phyloP scores from a whole-genome alignment of 64 coral and sea anemone genomes.

The Astreopora myriophthalma region DNA sequence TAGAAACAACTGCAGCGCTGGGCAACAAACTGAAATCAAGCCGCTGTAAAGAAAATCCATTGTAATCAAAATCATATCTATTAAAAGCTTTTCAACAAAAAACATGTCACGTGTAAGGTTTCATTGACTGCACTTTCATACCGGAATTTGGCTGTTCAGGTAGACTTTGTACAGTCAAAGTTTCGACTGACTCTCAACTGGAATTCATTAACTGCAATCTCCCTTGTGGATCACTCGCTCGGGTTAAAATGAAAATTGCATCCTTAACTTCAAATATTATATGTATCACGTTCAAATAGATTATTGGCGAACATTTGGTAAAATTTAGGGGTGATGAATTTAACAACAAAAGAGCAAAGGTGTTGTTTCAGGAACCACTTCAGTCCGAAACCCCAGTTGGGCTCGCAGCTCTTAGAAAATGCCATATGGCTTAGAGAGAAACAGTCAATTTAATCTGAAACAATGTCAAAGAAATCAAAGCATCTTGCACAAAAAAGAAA shows the following conservation, averaged over 20 bases:
- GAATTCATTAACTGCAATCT: neutral
- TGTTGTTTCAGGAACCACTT: neutral
- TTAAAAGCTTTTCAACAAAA: slow-evolving; percentile 3
- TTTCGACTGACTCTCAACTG: neutral
- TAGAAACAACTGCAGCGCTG: neutral
- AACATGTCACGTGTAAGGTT: slow-evolving; percentile 17
- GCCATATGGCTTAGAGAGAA: slow-evolving; percentile 32
- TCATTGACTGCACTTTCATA: neutral
- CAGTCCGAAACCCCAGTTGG: neutral
- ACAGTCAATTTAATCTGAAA: slow-evolving; percentile 3
- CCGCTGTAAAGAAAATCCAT: neutral
- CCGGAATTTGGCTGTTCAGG: neutral
- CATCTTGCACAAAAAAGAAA: neutral
- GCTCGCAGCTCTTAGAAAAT: neutral
- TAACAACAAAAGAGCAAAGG: neutral
- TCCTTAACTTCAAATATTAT: neutral
- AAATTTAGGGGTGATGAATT: neutral
- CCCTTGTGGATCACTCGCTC: neutral
- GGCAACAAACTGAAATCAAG: neutral
- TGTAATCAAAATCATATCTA: neutral
- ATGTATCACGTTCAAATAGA: neutral
- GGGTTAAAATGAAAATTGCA: neutral
- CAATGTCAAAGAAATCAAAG: slow-evolving; percentile 9
- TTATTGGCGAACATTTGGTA: neutral
- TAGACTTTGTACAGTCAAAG: neutral